phyloP scores from a whole-genome alignment of 2,797 vertebrate species.

The Oophaga sylvatica region DNA sequence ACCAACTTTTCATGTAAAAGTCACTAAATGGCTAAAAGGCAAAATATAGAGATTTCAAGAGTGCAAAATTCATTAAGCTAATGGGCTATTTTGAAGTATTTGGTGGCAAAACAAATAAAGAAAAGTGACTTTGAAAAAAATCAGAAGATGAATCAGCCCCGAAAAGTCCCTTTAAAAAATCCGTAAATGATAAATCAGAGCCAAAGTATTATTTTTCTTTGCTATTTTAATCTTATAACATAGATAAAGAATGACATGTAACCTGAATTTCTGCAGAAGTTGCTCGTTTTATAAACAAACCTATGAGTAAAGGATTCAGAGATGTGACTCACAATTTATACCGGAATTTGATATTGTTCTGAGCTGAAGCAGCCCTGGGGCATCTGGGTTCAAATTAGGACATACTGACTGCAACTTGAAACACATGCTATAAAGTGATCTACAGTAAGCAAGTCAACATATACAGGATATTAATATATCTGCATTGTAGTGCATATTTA shows the following conservation, averaged over 20 bases:
- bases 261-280: slow-evolving; percentile 41
- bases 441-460: neutral
- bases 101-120: no score
- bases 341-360: slow-evolving; percentile 61
- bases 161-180: no score
- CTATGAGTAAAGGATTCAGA: slow-evolving; percentile 32
- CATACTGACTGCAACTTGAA: slow-evolving; percentile 47
- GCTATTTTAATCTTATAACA: neutral
- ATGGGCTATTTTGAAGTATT: no score
- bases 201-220: neutral
- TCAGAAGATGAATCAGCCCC: no score
- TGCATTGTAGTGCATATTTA: neutral
- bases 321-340: slow-evolving; percentile 43
- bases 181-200: no score
- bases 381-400: slow-evolving; percentile 55
- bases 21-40: no score
- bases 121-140: no score
- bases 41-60: no score
- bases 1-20: no score
- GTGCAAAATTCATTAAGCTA: no score
- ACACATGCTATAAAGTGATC: slow-evolving; percentile 34
- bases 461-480: neutral
- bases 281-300: slow-evolving; percentile 34
- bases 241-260: neutral
- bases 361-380: slow-evolving; percentile 48